These are phyloP conservation scores for Drosophila neutralis DNA, from an alignment of 2,888 invertebrate genomes.

Conservation along the genomic window DNA sequence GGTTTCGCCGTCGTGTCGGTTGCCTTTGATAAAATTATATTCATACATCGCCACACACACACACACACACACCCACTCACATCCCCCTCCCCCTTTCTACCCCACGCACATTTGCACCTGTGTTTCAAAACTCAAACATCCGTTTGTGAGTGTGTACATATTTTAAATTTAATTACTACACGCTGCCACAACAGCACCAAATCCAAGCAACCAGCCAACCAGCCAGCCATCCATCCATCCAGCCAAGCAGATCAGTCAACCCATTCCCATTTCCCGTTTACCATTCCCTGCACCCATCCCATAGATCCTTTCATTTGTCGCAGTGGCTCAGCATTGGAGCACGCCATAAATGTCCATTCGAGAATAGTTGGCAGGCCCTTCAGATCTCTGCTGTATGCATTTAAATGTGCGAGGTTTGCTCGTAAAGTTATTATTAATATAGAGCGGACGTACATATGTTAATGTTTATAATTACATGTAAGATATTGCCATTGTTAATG, in stretches of 20 bases:
- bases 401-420: slow-evolving; percentile 43
- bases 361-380: slow-evolving; percentile 71
- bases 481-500: not conserved
- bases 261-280: slow-evolving; percentile 12
- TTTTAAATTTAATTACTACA: slow-evolving; percentile 77
- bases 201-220: slow-evolving; percentile 56
- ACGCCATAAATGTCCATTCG: slow-evolving; percentile 60
- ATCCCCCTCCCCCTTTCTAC: not conserved
- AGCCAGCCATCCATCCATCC: slow-evolving; percentile 38
- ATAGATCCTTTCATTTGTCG: slow-evolving; percentile 66
- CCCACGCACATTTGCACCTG: slow-evolving; percentile 41
- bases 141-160: slow-evolving; percentile 64
- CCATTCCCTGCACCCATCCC: slow-evolving; percentile 11
- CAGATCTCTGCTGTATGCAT: slow-evolving; percentile 48
- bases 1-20: slow-evolving; percentile 43
- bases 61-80: slow-evolving; percentile 16
- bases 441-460: not conserved
- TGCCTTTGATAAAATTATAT: slow-evolving; percentile 74
- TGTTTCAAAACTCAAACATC: slow-evolving; percentile 67
- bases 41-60: not conserved
- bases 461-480: not conserved
- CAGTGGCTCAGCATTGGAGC: slow-evolving; percentile 44
- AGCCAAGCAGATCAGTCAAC: slow-evolving; percentile 44
- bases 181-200: slow-evolving; percentile 55
- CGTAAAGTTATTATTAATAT: not conserved